Percentiles rank a stretch among this genome's conserved stretches.
Evolutionary conservation across 2,888 invertebrate genomes (phyloP).

Genomic region (Temnothorax unifasciatus): DNA sequence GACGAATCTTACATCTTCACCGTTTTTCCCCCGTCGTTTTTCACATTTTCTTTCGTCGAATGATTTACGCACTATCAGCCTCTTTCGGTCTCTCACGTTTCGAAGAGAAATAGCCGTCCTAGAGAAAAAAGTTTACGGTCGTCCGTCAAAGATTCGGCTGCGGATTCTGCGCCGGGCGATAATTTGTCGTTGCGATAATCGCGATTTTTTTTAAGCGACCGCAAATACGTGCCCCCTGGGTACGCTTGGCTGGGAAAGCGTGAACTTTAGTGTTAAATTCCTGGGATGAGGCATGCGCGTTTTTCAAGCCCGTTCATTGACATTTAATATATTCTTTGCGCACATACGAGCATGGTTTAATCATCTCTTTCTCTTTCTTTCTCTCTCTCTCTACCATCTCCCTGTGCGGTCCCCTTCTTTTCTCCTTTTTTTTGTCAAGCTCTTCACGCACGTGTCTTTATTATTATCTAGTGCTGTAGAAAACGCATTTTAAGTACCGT

Average conservation of each 20-base stretch:
- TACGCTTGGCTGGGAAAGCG: slow-evolving; percentile 28
- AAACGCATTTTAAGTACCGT: slow-evolving; percentile 50
- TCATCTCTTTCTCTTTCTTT: background rate
- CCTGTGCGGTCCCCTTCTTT: background rate
- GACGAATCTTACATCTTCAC: background rate
- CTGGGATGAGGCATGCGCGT: slow-evolving; percentile 13
- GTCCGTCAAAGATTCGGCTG: slow-evolving; percentile 3
- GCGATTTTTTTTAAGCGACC: slow-evolving; percentile 28
- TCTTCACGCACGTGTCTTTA: slow-evolving; percentile 27
- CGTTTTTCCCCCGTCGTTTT: background rate
- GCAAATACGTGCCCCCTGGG: slow-evolving; percentile 30
- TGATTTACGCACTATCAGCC: slow-evolving; percentile 10
- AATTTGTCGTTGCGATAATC: slow-evolving; percentile 9
- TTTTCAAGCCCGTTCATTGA: slow-evolving; percentile 54
- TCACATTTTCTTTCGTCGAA: background rate
- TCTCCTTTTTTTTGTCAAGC: slow-evolving; percentile 32
- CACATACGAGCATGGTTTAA: slow-evolving; percentile 13
- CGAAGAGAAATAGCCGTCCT: background rate
- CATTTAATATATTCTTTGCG: slow-evolving; percentile 50
- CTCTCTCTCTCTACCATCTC: background rate
- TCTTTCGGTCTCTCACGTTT: background rate
- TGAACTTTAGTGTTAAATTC: slow-evolving; percentile 43
- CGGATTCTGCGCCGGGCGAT: background rate
- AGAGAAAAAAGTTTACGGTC: background rate
- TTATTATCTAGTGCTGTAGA: slow-evolving; percentile 51